A percentile compares a stretch with the other conserved stretches of the same genome.
Conservation (phyloP, 2,113 vertebrate species). For the Cacatua alba region DNA sequence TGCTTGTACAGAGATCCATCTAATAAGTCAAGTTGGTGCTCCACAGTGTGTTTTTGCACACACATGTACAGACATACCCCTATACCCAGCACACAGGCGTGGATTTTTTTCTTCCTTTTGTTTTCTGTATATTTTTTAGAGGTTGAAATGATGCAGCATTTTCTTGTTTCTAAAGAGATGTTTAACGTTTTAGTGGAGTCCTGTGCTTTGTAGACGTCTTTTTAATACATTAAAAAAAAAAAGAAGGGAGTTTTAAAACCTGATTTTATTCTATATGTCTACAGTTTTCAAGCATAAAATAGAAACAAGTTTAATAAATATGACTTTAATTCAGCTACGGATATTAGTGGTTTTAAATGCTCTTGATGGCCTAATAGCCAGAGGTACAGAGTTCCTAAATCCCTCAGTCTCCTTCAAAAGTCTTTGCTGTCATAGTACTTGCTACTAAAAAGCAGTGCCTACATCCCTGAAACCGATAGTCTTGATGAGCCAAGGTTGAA, state of each 20-base stretch:
- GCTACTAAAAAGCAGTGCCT: not conserved
- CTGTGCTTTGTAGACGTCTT: not conserved
- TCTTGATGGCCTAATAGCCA: not conserved
- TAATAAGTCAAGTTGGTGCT: not conserved
- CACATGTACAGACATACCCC: accelerated
- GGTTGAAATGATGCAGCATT: not conserved
- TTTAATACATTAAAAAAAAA: not conserved
- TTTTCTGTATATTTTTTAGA: not conserved
- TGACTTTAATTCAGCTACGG: not conserved
- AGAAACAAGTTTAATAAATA: not conserved
- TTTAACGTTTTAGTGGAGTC: not conserved
- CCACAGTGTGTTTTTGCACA: too few relatives aligned
- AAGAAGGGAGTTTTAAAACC: not conserved
- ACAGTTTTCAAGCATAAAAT: not conserved
- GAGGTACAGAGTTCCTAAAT: not conserved
- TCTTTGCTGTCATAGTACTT: not conserved
- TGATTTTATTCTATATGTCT: not conserved
- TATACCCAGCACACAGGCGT: not conserved
- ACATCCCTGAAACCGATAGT: not conserved
- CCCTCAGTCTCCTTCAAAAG: not conserved
- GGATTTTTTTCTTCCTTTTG: not conserved
- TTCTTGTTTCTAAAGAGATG: not conserved
- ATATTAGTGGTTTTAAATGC: not conserved
- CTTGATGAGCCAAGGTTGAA: not conserved
- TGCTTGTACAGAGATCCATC: not conserved